Base-by-base conservation (phyloP, 2,113 vertebrate genomes). In the Emydocephalus ijimae region DNA sequence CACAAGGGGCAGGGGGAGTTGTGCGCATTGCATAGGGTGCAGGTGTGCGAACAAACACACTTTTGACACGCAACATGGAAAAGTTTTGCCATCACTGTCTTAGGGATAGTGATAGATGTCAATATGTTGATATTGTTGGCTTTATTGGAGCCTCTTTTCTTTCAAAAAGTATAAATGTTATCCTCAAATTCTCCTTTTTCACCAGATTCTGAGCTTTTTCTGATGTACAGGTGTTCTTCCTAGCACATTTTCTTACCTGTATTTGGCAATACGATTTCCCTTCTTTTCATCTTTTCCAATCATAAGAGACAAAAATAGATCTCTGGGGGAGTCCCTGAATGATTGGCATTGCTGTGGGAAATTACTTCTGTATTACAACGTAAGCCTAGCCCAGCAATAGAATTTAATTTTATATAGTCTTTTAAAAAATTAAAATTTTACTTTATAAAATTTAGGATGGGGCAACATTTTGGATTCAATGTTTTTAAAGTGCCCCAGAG, bases 51-150 rank as follows among this genome's bases (percentile, higher is more conserved):
- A 8, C 48, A 5, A 5, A 48, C 6, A 48, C n/a, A n/a, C 48
- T 48, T 48, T 50, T 50, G 48, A 7, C 48, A 50, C 1, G 8
- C 48, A 50, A 50, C 48, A 50, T 50, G 48, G 48, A 50, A 50
- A 50, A 50, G 8, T 8, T 50, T 50, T 8, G 8, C 48, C 48
- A 50, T 9, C 48, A 9, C 48, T 50, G 8, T 89, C 90, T 39
- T 0, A 91, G 93, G 90, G 92, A 91, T 94, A 92, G 92, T 91
- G 88, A 92, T 93, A 94, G 92, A n/a, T 94, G 89, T 15, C 86
- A 18, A 3, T 69, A 48, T 57, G 48, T 92, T 89, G 87, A 92
- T 56, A 57, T 85, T 89, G 88, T 95, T 95, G 95, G 85, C 0
- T 0, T 92, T 95, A 0, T 52, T 91, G 94, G 95, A 85, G 69